Conservation (phyloP, 2,113 vertebrate species). For the Mesembrinibis cayennensis region DNA sequence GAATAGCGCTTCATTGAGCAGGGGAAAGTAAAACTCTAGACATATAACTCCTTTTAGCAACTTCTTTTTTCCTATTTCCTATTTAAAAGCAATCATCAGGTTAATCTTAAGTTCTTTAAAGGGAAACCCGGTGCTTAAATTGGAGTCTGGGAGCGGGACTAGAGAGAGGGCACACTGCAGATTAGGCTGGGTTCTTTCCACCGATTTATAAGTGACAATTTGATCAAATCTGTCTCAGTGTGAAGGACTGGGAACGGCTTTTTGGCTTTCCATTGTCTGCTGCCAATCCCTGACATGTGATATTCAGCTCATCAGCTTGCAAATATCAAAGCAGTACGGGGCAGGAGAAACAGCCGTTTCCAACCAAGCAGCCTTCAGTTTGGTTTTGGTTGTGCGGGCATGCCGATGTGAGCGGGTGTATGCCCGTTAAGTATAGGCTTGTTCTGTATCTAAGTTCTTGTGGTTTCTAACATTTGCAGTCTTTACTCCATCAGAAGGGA, state of each 20-base stretch:
- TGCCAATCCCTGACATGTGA: constrained; percentile 15
- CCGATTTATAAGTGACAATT: constrained; percentile 28
- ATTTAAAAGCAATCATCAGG: constrained; percentile 27
- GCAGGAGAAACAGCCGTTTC: background rate
- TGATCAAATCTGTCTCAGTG: constrained; percentile 3
- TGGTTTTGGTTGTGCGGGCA: background rate
- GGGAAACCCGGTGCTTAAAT: constrained; percentile 3
- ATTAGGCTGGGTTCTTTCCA: background rate
- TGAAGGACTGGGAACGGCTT: background rate
- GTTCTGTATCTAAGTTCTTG: background rate
- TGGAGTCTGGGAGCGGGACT: background rate
- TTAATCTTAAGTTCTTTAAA: constrained; percentile 50
- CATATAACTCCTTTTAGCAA: background rate
- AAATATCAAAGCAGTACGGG: background rate
- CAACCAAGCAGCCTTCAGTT: background rate
- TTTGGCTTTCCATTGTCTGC: constrained; percentile 27
- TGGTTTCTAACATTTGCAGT: constrained; percentile 23
- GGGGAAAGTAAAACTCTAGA: constrained; percentile 11
- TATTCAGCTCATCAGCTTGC: background rate
- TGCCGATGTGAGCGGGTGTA: background rate
- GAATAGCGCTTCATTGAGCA: background rate
- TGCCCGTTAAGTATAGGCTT: background rate
- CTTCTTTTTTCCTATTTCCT: background rate
- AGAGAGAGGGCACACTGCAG: background rate
- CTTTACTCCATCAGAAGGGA: background rate